Evolutionary conservation across 2,797 vertebrate genomes (phyloP).

Genomic region (Coreius guichenoti): DNA sequence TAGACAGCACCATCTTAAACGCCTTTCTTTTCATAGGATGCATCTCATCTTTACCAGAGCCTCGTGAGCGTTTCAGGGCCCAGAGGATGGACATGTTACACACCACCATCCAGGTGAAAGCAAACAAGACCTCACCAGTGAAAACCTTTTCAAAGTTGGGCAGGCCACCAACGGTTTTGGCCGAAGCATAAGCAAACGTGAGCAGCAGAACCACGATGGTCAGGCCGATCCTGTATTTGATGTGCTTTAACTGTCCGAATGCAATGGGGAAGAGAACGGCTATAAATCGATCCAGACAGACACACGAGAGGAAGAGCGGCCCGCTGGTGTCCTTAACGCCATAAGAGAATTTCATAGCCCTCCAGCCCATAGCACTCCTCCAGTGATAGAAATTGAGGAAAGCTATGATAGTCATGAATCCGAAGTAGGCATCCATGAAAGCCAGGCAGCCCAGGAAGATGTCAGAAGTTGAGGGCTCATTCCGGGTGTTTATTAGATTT

Average conservation of each 20-base stretch:
- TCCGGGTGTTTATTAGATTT: conserved; percentile 72
- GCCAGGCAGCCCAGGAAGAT: conserved; percentile 79
- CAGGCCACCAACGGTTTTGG: conserved; percentile 72
- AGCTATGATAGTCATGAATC: conserved; percentile 71
- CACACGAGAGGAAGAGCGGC: conserved; percentile 78
- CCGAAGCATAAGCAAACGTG: conserved; percentile 76
- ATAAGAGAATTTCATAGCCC: conserved; percentile 71
- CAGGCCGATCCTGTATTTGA: conserved; percentile 74
- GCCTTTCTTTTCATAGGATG: conserved; percentile 83
- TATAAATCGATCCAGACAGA: conserved; percentile 80
- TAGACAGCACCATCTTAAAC: conserved; percentile 78
- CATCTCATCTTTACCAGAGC: conserved; percentile 78
- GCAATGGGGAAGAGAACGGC: conserved; percentile 77
- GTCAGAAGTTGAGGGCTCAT: conserved; percentile 77
- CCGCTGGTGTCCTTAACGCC: conserved; percentile 82
- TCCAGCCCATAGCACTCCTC: conserved; percentile 70
- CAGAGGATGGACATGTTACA: conserved; percentile 76
- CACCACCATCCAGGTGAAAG: conserved; percentile 77
- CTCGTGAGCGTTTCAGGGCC: conserved; percentile 73
- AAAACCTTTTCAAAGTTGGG: conserved; percentile 79
- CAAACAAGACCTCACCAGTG: conserved; percentile 73
- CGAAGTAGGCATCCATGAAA: conserved; percentile 78
- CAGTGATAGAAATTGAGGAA: conserved; percentile 76
- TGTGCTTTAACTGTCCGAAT: conserved; percentile 73
- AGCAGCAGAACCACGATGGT: conserved; percentile 70